Percentiles rank a stretch among this genome's conserved stretches.
These are phyloP conservation scores for Alaudala cheleensis DNA, from an alignment of 2,113 vertebrate species.

Conservation along the genomic window DNA sequence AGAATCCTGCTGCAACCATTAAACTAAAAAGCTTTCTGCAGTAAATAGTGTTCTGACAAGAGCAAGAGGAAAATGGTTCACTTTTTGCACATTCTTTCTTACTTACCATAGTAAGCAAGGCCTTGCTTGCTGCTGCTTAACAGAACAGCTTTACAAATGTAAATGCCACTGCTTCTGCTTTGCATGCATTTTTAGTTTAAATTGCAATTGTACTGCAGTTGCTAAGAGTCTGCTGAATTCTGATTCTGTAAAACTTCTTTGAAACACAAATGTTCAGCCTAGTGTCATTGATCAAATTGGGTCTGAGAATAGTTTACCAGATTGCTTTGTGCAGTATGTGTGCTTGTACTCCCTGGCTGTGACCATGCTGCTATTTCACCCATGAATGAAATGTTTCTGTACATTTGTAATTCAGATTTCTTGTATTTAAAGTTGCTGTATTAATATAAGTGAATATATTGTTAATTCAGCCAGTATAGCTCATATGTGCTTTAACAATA, in stretches of 20 bases:
- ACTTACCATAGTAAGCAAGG: neutral
- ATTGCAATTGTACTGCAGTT: neutral
- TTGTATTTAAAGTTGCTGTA: neutral
- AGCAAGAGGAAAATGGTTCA: neutral
- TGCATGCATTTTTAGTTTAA: neutral
- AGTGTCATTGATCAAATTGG: neutral
- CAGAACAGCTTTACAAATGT: neutral
- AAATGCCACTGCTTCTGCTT: neutral
- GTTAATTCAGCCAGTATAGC: neutral
- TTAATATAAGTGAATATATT: neutral
- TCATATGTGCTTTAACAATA: neutral
- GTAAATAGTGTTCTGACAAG: neutral
- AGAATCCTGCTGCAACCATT: neutral
- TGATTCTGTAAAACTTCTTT: neutral
- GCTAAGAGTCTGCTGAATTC: neutral
- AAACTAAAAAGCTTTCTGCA: neutral
- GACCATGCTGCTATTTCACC: neutral
- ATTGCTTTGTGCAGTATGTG: neutral
- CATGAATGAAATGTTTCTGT: neutral
- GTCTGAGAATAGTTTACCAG: neutral
- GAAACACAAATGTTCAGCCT: neutral
- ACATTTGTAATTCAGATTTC: neutral
- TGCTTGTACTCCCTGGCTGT: neutral
- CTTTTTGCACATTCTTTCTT: neutral
- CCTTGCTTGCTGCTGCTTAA: neutral